These are phyloP conservation scores for Phrynosoma blainvillii DNA, from an alignment of 2,113 vertebrate genomes.

Conservation along the genomic window DNA sequence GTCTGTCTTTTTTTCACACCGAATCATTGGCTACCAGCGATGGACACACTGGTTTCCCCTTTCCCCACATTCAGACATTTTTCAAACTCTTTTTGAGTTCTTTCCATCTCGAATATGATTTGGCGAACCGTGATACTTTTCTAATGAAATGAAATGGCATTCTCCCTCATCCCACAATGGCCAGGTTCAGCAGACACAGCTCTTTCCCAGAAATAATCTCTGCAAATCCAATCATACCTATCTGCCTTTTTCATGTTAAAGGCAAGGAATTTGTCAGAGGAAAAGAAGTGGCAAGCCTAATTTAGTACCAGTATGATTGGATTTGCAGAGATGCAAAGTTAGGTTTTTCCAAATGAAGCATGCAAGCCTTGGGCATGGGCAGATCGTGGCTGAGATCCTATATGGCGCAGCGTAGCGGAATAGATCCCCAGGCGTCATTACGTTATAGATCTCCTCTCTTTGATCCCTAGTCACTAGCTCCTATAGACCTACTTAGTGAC, in stretches of 20 bases:
- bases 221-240: not conserved
- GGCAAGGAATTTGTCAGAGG: not conserved
- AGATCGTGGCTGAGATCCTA: too few relatives aligned
- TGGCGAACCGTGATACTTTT: not conserved
- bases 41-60: constrained; percentile 13
- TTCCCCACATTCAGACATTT: not conserved
- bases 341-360: too few relatives aligned
- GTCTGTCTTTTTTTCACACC: not conserved
- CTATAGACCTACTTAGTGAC: not conserved
- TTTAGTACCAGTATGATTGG: not conserved
- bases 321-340: not conserved
- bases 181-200: not conserved
- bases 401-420: too few relatives aligned
- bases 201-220: too few relatives aligned
- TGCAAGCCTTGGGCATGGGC: too few relatives aligned
- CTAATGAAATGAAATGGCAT: not conserved
- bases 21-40: too few relatives aligned
- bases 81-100: not conserved
- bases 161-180: not conserved
- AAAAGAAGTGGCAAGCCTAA: not conserved
- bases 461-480: not conserved
- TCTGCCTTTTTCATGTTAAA: not conserved
- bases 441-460: not conserved
- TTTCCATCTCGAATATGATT: not conserved
- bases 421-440: not conserved